A percentile compares a stretch with the other conserved stretches of the same genome.
These are phyloP conservation scores for Serinus canaria DNA, from an alignment of 2,113 vertebrate species.

Conservation along the genomic window DNA sequence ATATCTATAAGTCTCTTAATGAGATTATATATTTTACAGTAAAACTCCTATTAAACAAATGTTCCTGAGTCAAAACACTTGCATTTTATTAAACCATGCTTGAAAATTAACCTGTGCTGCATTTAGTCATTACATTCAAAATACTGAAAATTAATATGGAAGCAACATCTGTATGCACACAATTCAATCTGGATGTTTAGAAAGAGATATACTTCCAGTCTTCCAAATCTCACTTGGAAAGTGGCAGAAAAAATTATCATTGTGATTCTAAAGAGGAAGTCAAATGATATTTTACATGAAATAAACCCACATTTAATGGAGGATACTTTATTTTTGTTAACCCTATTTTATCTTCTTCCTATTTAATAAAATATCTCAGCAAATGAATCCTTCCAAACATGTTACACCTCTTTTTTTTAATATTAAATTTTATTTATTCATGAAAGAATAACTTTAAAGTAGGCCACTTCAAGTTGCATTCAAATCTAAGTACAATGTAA, in stretches of 20 bases:
- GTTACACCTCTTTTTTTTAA: neutral
- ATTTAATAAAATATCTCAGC: neutral
- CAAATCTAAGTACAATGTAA: neutral
- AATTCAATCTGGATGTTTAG: neutral
- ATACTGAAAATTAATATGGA: neutral
- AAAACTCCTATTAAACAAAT: constrained; percentile 11
- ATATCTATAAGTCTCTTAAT: neutral
- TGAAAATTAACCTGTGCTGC: neutral
- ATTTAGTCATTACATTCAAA: neutral
- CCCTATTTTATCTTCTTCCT: neutral
- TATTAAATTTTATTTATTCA: neutral
- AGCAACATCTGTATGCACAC: neutral
- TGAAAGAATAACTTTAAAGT: neutral
- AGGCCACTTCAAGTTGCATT: neutral
- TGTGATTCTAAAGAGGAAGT: neutral
- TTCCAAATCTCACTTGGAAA: neutral
- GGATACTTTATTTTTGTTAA: neutral
- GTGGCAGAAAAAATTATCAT: neutral
- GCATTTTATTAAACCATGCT: neutral
- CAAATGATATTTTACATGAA: neutral
- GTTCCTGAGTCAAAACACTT: neutral
- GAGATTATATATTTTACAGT: neutral
- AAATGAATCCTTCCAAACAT: neutral
- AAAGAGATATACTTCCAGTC: neutral
- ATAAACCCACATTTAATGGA: neutral